Conservation (phyloP, 2,797 vertebrate species). For the Eulemur coronatus region DNA sequence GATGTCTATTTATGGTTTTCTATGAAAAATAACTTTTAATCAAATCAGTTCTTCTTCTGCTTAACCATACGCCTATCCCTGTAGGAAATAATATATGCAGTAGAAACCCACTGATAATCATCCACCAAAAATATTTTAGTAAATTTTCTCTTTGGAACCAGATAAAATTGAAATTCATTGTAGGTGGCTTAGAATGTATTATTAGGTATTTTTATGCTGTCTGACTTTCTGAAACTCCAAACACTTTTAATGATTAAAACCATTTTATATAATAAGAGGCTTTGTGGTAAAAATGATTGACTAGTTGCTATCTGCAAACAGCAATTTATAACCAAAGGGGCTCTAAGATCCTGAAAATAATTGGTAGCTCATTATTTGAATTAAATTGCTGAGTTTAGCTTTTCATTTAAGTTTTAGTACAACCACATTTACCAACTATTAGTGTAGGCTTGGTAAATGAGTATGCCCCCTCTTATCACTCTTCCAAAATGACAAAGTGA, state of each 20-base stretch:
- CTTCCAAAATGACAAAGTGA: constrained; percentile 34
- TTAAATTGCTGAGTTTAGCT: constrained; percentile 70
- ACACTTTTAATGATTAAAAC: constrained; percentile 70
- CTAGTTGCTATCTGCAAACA: constrained; percentile 56
- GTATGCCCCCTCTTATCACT: neutral
- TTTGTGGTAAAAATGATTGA: constrained; percentile 68
- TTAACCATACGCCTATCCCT: constrained; percentile 32
- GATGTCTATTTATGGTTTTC: constrained; percentile 35
- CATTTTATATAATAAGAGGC: constrained; percentile 73
- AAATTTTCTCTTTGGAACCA: constrained; percentile 61
- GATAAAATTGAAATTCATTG: constrained; percentile 51
- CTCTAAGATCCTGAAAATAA: constrained; percentile 68
- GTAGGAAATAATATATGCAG: constrained; percentile 41
- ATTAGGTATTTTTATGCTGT: constrained; percentile 48
- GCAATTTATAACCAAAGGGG: constrained; percentile 69
- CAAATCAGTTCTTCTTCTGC: constrained; percentile 32
- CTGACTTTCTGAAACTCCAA: constrained; percentile 61
- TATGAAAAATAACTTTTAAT: constrained; percentile 22
- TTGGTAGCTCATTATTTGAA: constrained; percentile 71
- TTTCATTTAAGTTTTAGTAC: constrained; percentile 66
- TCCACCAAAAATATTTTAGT: constrained; percentile 45
- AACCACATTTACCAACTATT: constrained; percentile 45
- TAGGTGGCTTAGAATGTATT: neutral
- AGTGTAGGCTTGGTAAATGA: neutral
- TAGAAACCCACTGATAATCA: constrained; percentile 46